Base-by-base conservation (phyloP, 2,888 invertebrate species). In the Brachynemurus nebulosus region DNA sequence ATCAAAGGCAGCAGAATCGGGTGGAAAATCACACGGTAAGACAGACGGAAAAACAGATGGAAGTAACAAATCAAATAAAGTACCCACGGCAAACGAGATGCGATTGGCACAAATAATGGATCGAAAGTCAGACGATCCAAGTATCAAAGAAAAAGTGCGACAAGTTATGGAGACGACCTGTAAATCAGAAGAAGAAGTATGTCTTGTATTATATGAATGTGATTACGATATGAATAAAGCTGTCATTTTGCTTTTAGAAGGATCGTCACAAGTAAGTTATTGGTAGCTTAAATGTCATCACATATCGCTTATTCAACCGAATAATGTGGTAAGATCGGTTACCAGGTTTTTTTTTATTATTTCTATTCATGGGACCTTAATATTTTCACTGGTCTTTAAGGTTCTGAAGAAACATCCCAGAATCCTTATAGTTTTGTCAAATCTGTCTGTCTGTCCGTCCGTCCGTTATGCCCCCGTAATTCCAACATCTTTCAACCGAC, bases 151-250 rank as follows among this genome's bases (percentile, higher is more conserved):
- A 16, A 76, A 83, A 68, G 85, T 92, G 51, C 76, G 78, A 57
- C 79, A 82, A 67, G 73, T 92, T 51, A 85, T 91, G 75, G 92
- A 92, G 63, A 79, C 90, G 74, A 92, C 93, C 45, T 79, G 85
- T 55, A 81, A 85, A 59, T 77, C 86, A 43, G 86, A 89, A 62
- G 92, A 92, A 62, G 89, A 90, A 66, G 91, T 88, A 44, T 84
- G 86, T 59, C 83, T 89, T 62, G 93, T 92, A 48, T 76, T 96
- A 46, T 86, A 92, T 63, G 93, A 95, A 70, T 84, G 86, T 58
- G 89, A 92, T 68, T 81, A 88, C 63, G 91, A 95, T 68, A 69
- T 86, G 61, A 79, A 83, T 55, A 75, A 76, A 59, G 93, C 91
- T 49, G 80, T 83, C 55, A 81, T 84, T 59, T 75, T 84, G 66